Evolutionary conservation across 2,888 invertebrate species (phyloP).

Genomic region (Coremacera marginata): DNA sequence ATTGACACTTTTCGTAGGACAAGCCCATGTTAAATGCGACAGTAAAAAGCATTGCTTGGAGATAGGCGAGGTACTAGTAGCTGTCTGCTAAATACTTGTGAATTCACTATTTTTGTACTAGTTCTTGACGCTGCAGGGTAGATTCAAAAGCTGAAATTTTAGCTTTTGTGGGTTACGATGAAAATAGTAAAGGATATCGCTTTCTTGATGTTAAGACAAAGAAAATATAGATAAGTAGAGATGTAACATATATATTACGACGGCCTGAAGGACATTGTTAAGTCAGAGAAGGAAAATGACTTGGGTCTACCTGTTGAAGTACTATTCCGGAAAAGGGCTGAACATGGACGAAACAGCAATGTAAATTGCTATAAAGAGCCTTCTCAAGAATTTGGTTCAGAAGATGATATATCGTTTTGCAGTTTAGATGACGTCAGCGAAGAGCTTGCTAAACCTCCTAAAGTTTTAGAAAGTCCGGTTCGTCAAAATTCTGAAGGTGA

Average conservation of each 20-base stretch:
- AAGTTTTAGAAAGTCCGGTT: too few species aligned
- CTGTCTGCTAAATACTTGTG: too few species aligned
- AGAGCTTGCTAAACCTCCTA: too few species aligned
- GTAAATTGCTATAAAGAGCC: too few species aligned
- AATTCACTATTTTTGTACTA: too few species aligned
- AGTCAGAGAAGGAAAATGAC: background rate
- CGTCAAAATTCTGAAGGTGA: too few species aligned
- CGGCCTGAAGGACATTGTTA: background rate
- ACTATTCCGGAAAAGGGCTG: background rate
- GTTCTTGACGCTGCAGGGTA: too few species aligned
- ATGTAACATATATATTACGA: background rate
- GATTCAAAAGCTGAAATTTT: constrained; percentile 17
- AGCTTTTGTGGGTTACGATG: constrained; percentile 23
- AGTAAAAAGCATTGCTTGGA: too few species aligned
- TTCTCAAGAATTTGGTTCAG: background rate
- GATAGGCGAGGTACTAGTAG: too few species aligned
- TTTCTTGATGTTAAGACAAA: background rate
- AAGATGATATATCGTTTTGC: background rate
- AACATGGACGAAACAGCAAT: background rate
- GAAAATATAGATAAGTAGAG: background rate
- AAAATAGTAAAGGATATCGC: background rate
- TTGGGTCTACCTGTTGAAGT: too few species aligned
- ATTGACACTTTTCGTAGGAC: too few species aligned
- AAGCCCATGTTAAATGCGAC: too few species aligned
- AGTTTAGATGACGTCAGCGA: background rate